Evolutionary conservation across 23 tunicate species (phyloP).

Genomic region (Pegea sp.): DNA sequence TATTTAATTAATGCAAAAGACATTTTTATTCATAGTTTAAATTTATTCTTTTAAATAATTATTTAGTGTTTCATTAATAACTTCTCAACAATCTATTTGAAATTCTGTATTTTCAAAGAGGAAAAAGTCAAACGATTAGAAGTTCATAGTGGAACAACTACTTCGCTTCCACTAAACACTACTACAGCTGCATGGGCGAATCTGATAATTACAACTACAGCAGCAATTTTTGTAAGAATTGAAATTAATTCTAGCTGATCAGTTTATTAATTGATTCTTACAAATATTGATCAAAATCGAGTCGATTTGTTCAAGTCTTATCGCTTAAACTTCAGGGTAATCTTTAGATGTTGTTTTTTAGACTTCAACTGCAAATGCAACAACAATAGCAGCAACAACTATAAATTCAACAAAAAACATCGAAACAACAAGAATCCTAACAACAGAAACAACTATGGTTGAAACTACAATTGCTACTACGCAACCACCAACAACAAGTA

Average conservation of each 20-base stretch:
- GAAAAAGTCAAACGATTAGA: too few relatives aligned
- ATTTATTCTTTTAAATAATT: neutral
- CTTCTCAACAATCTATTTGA: neutral
- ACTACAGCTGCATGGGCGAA: neutral
- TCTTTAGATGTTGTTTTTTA: too few relatives aligned
- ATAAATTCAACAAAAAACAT: slow-evolving; percentile 3
- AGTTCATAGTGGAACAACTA: neutral
- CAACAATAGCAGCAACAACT: slow-evolving; percentile 6
- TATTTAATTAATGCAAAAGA: too few relatives aligned
- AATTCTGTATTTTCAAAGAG: too few relatives aligned
- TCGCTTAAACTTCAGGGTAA: too few relatives aligned
- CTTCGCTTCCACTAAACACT: neutral
- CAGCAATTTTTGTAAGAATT: too few relatives aligned
- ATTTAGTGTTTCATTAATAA: neutral
- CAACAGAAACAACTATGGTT: slow-evolving; percentile 2
- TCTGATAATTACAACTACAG: neutral
- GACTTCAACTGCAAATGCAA: slow-evolving; percentile 11
- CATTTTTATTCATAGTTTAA: neutral
- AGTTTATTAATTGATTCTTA: too few relatives aligned
- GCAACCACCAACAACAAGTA: neutral
- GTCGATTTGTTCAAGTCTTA: too few relatives aligned
- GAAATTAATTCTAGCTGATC: too few relatives aligned
- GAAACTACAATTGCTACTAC: slow-evolving; percentile 8
- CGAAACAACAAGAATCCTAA: neutral
- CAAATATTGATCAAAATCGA: too few relatives aligned